A percentile compares a stretch with the other conserved stretches of the same genome.
phyloP scores from a whole-genome alignment of 2,888 invertebrate genomes.

The Chesias legatella region DNA sequence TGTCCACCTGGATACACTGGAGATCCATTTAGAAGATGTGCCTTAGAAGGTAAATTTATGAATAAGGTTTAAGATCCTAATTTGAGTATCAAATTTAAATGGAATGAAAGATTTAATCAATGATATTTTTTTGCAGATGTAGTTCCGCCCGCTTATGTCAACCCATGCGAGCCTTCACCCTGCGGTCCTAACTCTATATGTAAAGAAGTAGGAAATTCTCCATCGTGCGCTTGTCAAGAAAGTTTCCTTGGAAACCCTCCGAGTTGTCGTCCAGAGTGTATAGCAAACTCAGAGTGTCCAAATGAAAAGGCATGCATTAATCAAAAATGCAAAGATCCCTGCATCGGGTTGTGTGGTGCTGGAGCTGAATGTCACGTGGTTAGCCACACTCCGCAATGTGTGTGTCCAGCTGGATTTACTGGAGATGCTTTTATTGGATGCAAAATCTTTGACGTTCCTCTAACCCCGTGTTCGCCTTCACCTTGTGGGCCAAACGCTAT shows the following conservation, averaged over 20 bases:
- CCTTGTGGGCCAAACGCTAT: slow-evolving; percentile 88
- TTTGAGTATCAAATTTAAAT: too few relatives aligned
- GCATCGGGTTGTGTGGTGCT: slow-evolving; percentile 86
- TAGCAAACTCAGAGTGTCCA: slow-evolving; percentile 86
- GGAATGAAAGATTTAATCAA: too few relatives aligned
- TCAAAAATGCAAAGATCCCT: slow-evolving; percentile 87
- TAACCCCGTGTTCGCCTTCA: slow-evolving; percentile 84
- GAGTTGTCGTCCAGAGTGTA: slow-evolving; percentile 87
- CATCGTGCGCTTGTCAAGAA: slow-evolving; percentile 87
- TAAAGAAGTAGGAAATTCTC: slow-evolving; percentile 79
- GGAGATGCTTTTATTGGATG: slow-evolving; percentile 84
- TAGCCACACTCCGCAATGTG: slow-evolving; percentile 88
- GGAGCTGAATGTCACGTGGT: slow-evolving; percentile 86
- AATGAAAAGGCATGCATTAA: slow-evolving; percentile 85
- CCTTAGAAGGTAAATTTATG: slow-evolving; percentile 73
- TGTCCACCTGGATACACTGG: slow-evolving; percentile 85
- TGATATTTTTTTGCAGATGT: slow-evolving; percentile 54
- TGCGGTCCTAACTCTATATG: slow-evolving; percentile 87
- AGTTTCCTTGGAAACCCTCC: slow-evolving; percentile 85
- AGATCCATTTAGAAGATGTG: slow-evolving; percentile 86
- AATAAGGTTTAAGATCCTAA: not conserved
- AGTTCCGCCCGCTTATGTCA: slow-evolving; percentile 49
- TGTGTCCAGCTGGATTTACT: slow-evolving; percentile 82
- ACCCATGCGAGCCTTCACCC: slow-evolving; percentile 86
- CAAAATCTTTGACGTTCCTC: slow-evolving; percentile 63